Evolutionary conservation across 2,113 vertebrate genomes (phyloP), one percentile per base, ranked within the genome.

Genomic region (Gadus macrocephalus): DNA sequence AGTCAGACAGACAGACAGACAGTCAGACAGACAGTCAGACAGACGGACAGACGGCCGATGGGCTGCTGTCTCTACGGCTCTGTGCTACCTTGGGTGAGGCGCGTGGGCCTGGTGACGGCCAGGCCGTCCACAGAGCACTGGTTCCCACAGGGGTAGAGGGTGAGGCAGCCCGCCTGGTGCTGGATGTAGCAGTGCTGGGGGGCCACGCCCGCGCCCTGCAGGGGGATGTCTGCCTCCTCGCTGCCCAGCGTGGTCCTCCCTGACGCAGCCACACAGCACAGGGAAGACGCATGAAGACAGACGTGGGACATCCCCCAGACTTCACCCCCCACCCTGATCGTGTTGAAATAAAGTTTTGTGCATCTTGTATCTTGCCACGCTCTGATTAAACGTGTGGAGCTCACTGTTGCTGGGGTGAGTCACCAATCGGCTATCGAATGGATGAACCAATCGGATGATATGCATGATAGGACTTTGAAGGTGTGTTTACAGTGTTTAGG

Each of bases 181-280:
- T 97, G 95, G 0, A 99, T 96, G 91, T 94, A 96, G 90, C 96
- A 98, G 83, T 99, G 97, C 35, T 93, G 90, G 1, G 91, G 84
- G 0, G 88, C 86, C 56, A 98, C 85, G 28, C 94, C 95, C 0
- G 90, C 86, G 8, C 96, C 96, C 80, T 95, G 95, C 71, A 99
- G 88, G 6, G 91, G 62, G 65, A 98, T 94, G 76, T 98, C 97
- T 69, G 89, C 94, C 2, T 83, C 86, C 0, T 88, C 92, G 0
- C 93, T 92, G 76, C 97, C 97, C 7, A 98, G 90, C 3, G 91
- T 92, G 0, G 95, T 98, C 77, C 88, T 93, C 56, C 96, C 97
- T 99, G 87, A 81, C 67, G 42, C 42, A 49, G 8, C 42, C 8
- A 14, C 42, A 49, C 42, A 49, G 11, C 42, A 49, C 42, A 49